Evolutionary conservation across 2,113 vertebrate genomes (phyloP).

Genomic region (Dipodomys spectabilis): DNA sequence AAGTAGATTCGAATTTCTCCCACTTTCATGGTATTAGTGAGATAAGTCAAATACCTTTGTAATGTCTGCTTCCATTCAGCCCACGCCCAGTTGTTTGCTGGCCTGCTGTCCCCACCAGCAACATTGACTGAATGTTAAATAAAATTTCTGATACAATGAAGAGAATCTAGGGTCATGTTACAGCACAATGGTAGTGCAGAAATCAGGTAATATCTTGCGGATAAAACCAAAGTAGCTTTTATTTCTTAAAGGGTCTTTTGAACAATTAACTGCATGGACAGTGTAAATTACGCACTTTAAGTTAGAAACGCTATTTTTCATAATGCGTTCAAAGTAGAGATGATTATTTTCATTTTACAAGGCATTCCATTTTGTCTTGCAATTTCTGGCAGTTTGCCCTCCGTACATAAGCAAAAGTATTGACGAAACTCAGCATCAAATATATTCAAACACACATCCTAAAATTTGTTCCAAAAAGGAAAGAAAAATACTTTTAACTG

Average conservation of each 20-base stretch:
- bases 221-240: not conserved
- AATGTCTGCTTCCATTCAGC: conserved; percentile 31
- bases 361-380: not conserved
- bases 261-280: not conserved
- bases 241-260: not conserved
- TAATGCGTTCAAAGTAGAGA: not conserved
- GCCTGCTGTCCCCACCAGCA: not conserved
- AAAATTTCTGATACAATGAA: conserved; percentile 26
- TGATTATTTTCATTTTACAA: conserved; percentile 43
- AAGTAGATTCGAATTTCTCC: conserved; percentile 54
- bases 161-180: not conserved
- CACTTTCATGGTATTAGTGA: conserved; percentile 47
- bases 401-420: conserved; percentile 26
- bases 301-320: not conserved
- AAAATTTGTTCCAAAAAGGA: not conserved
- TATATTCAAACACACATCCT: not conserved
- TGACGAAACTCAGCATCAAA: not conserved
- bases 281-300: not conserved
- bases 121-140: not conserved
- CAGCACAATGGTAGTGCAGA: not conserved
- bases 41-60: conserved; percentile 58
- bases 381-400: not conserved
- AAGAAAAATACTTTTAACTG: not conserved
- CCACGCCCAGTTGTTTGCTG: conserved; percentile 28
- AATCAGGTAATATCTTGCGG: conserved; percentile 26